Percentiles rank a stretch among this genome's conserved stretches.
Evolutionary conservation across 2,113 vertebrate species (phyloP).

Genomic region (Oryzias melastigma): DNA sequence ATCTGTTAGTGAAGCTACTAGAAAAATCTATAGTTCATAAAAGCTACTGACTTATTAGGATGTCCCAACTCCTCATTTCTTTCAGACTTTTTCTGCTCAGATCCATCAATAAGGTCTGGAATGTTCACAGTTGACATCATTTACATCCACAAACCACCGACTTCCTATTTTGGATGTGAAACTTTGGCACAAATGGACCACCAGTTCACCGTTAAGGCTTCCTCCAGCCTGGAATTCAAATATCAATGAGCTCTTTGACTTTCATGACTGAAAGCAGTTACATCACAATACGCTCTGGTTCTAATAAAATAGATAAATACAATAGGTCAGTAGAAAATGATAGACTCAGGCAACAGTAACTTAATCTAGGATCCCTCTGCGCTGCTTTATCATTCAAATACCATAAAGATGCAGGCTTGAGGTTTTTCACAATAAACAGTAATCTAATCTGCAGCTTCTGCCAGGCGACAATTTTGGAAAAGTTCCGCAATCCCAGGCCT

Average conservation of each 20-base stretch:
- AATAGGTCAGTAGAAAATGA: background rate
- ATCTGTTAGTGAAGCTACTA: too few species aligned
- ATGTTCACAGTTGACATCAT: too few species aligned
- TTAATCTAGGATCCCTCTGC: conserved; percentile 56
- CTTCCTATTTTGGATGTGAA: background rate
- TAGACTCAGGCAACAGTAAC: conserved; percentile 48
- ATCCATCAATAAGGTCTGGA: too few species aligned
- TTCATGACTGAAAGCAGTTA: conserved; percentile 48
- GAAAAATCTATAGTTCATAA: too few species aligned
- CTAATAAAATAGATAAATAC: conserved; percentile 3
- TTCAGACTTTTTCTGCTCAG: too few species aligned
- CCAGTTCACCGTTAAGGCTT: background rate
- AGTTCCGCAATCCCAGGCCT: background rate
- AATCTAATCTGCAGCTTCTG: conserved; percentile 53
- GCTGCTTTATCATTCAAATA: conserved; percentile 50
- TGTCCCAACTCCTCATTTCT: too few species aligned
- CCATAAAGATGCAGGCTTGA: conserved; percentile 42
- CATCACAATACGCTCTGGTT: conserved; percentile 2
- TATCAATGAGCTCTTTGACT: conserved; percentile 68
- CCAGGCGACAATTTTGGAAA: background rate
- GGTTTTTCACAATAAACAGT: conserved; percentile 44
- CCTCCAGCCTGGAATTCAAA: conserved; percentile 40
- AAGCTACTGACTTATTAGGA: too few species aligned
- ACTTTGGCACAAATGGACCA: conserved; percentile 9
- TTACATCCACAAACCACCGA: too few species aligned